Base-by-base conservation (phyloP, 2,888 invertebrate genomes). In the Noctua janthe region DNA sequence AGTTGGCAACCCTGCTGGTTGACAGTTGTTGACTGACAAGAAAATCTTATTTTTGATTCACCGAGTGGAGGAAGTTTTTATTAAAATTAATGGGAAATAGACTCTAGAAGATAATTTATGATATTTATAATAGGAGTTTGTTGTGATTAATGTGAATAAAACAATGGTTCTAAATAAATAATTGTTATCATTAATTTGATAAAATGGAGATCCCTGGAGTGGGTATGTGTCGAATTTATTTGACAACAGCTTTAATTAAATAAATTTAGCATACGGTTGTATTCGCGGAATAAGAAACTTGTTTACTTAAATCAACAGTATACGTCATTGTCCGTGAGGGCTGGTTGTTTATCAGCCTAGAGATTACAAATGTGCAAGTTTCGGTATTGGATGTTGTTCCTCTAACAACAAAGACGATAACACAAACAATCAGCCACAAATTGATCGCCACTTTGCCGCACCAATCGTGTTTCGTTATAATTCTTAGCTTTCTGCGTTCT, bases 141-240 rank as follows among this genome's bases (percentile, higher is more conserved):
- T 80, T 69, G 49, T 71, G 71, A 76, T 62, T 74, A 59, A 74
- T 71, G 54, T 79, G 51, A 76, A 80, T 75, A 71, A 78, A 80
- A 78, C 47, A 67, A 89, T 89, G 88, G 62, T 85, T 76, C 62
- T 70, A 29, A 71, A 39, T 66, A 78, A 74, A 82, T 87, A 84
- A 78, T 62, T 83, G 5, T 64, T 83, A 62, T 43, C 67, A 70
- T 15, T 71, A 73, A 78, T 81, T 85, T 78, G 82, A 79, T 92
- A 93, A 88, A 91, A 96, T 96, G 96, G 96, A 96, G 91, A 91
- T 95, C 87, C 94, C 96, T 90, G 96, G 96, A 83, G 85, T 95
- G 90, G 96, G 96, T 96, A 94, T 89, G 93, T 90, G 85, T 79
- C 72, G 76, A 76, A 77, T 83, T 72, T 71, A 85, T 83, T 85